These are phyloP conservation scores for Cyphomyrus discorhynchus DNA, from an alignment of 2,113 vertebrate species.

Conservation along the genomic window DNA sequence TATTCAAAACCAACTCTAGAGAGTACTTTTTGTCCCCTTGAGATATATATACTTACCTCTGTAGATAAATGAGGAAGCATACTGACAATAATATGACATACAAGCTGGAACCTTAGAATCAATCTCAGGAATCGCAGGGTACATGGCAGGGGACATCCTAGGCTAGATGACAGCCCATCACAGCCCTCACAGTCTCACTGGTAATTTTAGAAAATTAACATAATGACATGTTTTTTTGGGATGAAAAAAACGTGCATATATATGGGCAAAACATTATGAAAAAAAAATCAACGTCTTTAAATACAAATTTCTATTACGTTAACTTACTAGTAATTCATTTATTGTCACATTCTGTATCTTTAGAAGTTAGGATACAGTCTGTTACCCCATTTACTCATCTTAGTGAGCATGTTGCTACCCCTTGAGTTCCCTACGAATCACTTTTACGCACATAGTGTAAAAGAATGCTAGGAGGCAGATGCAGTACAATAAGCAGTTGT, in stretches of 20 bases:
- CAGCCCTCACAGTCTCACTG: neutral
- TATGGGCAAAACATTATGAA: neutral
- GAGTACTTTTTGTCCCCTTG: neutral
- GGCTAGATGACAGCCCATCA: neutral
- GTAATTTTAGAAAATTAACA: neutral
- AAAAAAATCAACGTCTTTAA: neutral
- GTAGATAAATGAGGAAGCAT: neutral
- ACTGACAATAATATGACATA: neutral
- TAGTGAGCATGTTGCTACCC: neutral
- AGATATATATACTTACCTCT: neutral
- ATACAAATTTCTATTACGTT: neutral
- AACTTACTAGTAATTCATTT: neutral
- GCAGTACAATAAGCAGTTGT: conserved; percentile 66
- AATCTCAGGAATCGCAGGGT: neutral
- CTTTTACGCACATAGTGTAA: conserved; percentile 9
- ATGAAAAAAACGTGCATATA: neutral
- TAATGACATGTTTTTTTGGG: neutral
- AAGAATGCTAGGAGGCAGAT: conserved; percentile 32
- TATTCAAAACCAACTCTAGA: neutral
- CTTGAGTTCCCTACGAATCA: neutral
- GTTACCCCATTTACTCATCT: neutral
- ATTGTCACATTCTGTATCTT: neutral
- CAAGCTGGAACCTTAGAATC: neutral
- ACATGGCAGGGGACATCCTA: neutral
- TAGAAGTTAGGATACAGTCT: neutral